Base-by-base conservation (phyloP, 2,888 invertebrate genomes). In the Clusia tigrina region DNA sequence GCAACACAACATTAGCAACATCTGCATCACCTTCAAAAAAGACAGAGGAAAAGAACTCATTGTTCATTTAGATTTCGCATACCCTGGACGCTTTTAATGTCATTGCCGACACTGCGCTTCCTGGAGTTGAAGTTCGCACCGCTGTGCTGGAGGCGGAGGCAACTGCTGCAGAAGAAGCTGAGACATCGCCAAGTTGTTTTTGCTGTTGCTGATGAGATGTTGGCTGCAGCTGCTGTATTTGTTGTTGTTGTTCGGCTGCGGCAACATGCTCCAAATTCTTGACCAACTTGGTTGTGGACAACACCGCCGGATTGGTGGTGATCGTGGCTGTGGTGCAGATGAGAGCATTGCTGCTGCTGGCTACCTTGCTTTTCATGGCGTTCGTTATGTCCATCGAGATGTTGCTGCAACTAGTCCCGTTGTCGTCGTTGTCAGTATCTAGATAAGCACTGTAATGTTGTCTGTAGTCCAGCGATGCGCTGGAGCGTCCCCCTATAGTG, bases 61-160 rank as follows among this genome's bases (percentile, higher is more conserved):
- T 12, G 22, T 1, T 53, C 10, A 2, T 54, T 42, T 26, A 54
- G 20, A 20, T 42, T 17, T 24, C 53, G 69, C 66, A 72, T 59
- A 72, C 65, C 58, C 71, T 63, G 22, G 72, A 70, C 37, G 70
- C 63, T 54, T 70, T 71, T 62, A 70, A 71, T 25, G 67, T 67
- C 23, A 68, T 67, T 26, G 66, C 63, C 25, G 48, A 18, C 22
- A 20, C 15, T 5, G 48, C 48, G 2, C 20, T 48, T 48, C 12
- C 32, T n/a, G n/a, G n/a, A n/a, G n/a, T n/a, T n/a, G n/a, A n/a
- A n/a, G 42, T 15, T 17, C n/a, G 10, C 42, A 20, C 24, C 18
- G 22, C 22, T 5, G 18, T 9, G 17, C 20, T 52, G 48, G 48
- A 10, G 6, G 17, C 20, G 25, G 17, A 18, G 22, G 9, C 22